A percentile compares a stretch with the other conserved stretches of the same genome.
These are phyloP conservation scores for Drosophila atripex DNA, from an alignment of 2,888 invertebrate genomes.

Conservation along the genomic window DNA sequence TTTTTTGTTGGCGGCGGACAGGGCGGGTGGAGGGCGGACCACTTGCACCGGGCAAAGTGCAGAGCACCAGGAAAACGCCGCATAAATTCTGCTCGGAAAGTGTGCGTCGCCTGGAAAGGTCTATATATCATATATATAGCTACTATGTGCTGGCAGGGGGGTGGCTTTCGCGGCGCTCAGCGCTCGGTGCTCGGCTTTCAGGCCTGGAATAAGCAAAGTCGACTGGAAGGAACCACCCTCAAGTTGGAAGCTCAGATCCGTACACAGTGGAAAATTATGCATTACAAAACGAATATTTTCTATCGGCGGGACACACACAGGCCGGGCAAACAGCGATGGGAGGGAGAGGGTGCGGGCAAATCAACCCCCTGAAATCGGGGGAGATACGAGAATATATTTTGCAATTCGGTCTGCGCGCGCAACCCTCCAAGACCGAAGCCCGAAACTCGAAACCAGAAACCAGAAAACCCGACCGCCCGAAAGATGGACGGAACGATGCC, in stretches of 20 bases:
- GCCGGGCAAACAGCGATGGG: slow-evolving; percentile 3
- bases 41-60: slow-evolving; percentile 70
- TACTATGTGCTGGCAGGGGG: slow-evolving; percentile 27
- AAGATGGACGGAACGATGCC: slow-evolving; percentile 3
- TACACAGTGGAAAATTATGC: slow-evolving; percentile 69
- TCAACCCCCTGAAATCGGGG: slow-evolving; percentile 58
- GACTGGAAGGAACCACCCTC: slow-evolving; percentile 48
- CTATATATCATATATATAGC: slow-evolving; percentile 65
- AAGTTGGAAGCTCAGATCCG: slow-evolving; percentile 17
- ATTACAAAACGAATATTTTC: slow-evolving; percentile 39
- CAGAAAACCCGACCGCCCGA: neutral
- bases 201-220: slow-evolving; percentile 5
- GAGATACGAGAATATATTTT: slow-evolving; percentile 53
- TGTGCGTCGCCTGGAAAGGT: slow-evolving; percentile 65
- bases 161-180: slow-evolving; percentile 15
- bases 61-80: slow-evolving; percentile 56
- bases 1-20: slow-evolving; percentile 38
- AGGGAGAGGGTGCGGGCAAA: slow-evolving; percentile 18
- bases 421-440: slow-evolving; percentile 62
- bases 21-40: slow-evolving; percentile 14
- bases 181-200: slow-evolving; percentile 4
- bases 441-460: slow-evolving; percentile 30
- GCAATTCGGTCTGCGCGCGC: slow-evolving; percentile 74
- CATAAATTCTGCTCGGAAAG: slow-evolving; percentile 52
- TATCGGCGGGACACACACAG: slow-evolving; percentile 39